A percentile compares a stretch with the other conserved stretches of the same genome.
These are phyloP conservation scores for Drosophila saltans DNA, from an alignment of 1,140 invertebrate genomes.

Conservation along the genomic window DNA sequence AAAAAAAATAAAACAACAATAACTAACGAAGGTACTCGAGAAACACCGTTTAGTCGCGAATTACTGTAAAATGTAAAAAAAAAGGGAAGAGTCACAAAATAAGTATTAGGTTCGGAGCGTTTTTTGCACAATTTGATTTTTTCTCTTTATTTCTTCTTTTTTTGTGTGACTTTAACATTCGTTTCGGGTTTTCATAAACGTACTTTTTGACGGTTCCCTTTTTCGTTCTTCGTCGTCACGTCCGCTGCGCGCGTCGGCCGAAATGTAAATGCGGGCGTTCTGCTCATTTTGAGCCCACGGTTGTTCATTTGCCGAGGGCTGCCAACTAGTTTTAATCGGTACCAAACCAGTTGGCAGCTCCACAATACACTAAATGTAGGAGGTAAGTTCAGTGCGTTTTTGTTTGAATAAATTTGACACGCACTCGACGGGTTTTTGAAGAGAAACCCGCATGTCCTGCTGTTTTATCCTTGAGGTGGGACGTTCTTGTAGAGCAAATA, in stretches of 20 bases:
- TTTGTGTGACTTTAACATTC: slow-evolving; percentile 19
- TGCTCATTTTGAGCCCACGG: slow-evolving; percentile 25
- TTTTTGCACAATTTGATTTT: neutral
- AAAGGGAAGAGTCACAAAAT: slow-evolving; percentile 17
- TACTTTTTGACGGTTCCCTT: slow-evolving; percentile 28
- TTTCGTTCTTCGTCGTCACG: slow-evolving; percentile 47
- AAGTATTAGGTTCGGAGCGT: neutral
- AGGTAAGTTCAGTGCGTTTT: neutral
- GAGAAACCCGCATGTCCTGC: slow-evolving; percentile 28
- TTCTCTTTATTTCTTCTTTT: slow-evolving; percentile 6
- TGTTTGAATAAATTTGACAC: slow-evolving; percentile 28
- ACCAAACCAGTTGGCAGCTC: neutral
- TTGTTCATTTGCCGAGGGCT: slow-evolving; percentile 3
- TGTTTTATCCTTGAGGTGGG: slow-evolving; percentile 15
- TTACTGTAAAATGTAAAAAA: slow-evolving; percentile 14
- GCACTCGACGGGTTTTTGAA: slow-evolving; percentile 14
- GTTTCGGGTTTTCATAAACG: slow-evolving; percentile 1
- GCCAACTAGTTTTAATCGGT: neutral
- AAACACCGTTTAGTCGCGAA: neutral
- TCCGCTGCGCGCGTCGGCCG: slow-evolving; percentile 58
- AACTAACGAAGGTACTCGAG: slow-evolving; percentile 14
- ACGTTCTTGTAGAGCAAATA: neutral
- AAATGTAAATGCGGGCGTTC: slow-evolving; percentile 58
- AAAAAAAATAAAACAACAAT: slow-evolving; percentile 27
- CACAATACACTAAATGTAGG: neutral